Evolutionary conservation across 2,888 invertebrate species (phyloP).

Genomic region (Drosophila emarginata): DNA sequence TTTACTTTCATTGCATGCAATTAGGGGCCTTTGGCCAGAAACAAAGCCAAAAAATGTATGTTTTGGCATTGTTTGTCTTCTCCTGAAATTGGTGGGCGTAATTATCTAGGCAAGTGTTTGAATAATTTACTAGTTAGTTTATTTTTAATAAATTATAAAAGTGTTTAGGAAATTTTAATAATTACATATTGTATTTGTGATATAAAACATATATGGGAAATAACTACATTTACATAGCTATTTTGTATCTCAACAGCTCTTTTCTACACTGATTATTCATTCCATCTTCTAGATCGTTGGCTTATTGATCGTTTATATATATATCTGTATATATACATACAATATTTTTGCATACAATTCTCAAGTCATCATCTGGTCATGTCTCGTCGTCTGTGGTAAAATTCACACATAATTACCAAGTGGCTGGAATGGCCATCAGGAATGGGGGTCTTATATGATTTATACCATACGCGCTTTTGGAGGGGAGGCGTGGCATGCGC

Average conservation of each 20-base stretch:
- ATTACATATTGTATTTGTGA: too few species aligned
- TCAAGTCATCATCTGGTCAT: neutral
- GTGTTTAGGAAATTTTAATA: too few species aligned
- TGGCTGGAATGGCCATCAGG: constrained; percentile 22
- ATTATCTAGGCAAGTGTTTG: too few species aligned
- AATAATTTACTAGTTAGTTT: too few species aligned
- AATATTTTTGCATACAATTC: neutral
- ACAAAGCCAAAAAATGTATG: neutral
- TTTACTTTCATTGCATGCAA: neutral
- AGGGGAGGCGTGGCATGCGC: constrained; percentile 39
- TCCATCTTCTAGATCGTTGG: too few species aligned
- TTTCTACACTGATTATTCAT: too few species aligned
- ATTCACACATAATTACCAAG: constrained; percentile 73
- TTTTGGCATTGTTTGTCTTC: neutral
- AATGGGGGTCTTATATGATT: constrained; percentile 28
- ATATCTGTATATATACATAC: constrained; percentile 48
- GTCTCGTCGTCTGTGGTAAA: constrained; percentile 47
- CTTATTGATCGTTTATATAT: too few species aligned
- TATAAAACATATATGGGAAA: too few species aligned
- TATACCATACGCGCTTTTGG: constrained; percentile 12
- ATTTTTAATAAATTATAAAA: too few species aligned
- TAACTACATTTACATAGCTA: too few species aligned
- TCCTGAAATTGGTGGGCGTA: neutral
- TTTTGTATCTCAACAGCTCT: too few species aligned
- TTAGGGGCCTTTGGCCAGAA: neutral